Evolutionary conservation across 2,888 invertebrate genomes (phyloP).

Genomic region (Callinectes sapidus): DNA sequence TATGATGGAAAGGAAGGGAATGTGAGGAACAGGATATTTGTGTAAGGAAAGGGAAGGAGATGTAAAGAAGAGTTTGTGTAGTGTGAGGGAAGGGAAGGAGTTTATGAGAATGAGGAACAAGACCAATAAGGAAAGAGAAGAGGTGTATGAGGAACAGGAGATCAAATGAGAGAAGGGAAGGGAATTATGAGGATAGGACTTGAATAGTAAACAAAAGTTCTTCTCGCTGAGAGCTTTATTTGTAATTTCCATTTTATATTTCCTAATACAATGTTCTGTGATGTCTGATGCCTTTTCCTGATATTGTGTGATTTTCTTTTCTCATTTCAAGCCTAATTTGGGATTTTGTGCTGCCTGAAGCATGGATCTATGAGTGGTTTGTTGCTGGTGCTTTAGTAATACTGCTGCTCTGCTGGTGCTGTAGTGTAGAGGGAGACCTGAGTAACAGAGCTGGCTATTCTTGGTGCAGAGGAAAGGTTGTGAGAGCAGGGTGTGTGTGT

Average conservation of each 20-base stretch:
- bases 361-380: background rate
- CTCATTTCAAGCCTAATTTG: background rate
- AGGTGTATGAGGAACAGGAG: too few species aligned
- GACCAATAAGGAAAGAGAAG: background rate
- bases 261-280: background rate
- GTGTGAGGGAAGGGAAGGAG: background rate
- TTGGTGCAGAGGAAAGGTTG: background rate
- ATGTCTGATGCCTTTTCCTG: background rate
- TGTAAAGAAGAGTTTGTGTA: background rate
- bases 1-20: background rate
- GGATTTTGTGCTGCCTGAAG: background rate
- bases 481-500: background rate
- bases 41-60: background rate
- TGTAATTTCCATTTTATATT: background rate
- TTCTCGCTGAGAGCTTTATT: background rate
- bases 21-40: background rate
- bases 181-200: background rate
- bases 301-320: background rate
- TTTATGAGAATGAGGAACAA: background rate
- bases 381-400: constrained; percentile 2
- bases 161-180: background rate
- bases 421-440: background rate
- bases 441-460: background rate
- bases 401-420: background rate
- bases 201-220: background rate